Evolutionary conservation across 2,797 vertebrate species (phyloP), one percentile per base, ranked within the genome.

Genomic region (Rhabdomys pumilio): DNA sequence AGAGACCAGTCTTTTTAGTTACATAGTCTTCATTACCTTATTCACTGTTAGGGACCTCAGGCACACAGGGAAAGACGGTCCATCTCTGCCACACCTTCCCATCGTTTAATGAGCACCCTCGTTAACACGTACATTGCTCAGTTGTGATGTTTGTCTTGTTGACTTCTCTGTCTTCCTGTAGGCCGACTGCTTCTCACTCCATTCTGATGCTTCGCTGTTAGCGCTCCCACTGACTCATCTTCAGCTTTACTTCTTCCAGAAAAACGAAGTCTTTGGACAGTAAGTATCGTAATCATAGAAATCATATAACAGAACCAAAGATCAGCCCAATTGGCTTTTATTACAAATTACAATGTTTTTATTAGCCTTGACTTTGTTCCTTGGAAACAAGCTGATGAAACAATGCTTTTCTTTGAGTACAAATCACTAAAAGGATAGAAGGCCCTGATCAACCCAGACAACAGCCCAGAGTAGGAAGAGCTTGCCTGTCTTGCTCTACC

Each of bases 341-440:
- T 80, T 90, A 73, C 77, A 87, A 92, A 79, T 79, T 67, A 22
- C 31, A 72, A 63, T 87, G 38, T 55, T 88, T 93, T 87, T 34
- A 75, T 91, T 57, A 84, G 5, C 82, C 50, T 87, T 73, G 73
- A 34, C 55, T 82, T 72, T n/a, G 11, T 83, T 80, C 15, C 50
- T 89, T 57, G 7, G 53, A 47, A 57, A 85, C 83, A 72, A 6
- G 55, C 13, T 92, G 73, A 20, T 19, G 8, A 90, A 80, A 73
- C 34, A 79, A 12, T 47, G 1, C 31, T 95, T 88, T 85, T 19
- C 67, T 72, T 95, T 50, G 82, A 41, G 76, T 31, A 81, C 17
- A 77, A 91, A 57, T 81, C 55, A 55, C 53, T 69, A 53, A 72
- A 91, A 73, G 20, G 57, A 63, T 41, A 88, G 63, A 67, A 91